These are phyloP conservation scores for Meteorus sp. DNA, from an alignment of 1,140 invertebrate genomes.

Conservation along the genomic window DNA sequence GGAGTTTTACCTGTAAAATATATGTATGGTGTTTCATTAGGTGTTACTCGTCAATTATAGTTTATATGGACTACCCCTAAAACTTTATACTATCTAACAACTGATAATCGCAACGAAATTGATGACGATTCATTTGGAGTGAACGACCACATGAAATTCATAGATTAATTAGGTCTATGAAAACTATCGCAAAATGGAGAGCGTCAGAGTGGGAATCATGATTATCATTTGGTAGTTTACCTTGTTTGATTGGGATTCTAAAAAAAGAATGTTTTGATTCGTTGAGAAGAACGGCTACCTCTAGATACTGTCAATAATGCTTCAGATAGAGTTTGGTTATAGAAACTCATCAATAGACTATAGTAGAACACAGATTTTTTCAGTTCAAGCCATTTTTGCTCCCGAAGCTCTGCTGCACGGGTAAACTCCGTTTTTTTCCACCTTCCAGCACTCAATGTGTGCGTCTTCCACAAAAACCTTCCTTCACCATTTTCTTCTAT, in stretches of 20 bases:
- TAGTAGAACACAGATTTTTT: too few relatives aligned
- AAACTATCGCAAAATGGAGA: slow-evolving; percentile 22
- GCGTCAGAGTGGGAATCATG: slow-evolving; percentile 31
- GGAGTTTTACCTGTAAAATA: slow-evolving; percentile 22
- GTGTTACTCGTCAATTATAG: slow-evolving; percentile 21
- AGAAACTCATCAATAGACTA: too few relatives aligned
- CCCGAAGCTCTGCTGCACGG: too few relatives aligned
- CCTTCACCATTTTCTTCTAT: too few relatives aligned
- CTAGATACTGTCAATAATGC: too few relatives aligned
- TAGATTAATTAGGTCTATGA: slow-evolving; percentile 10
- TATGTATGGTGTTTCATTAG: slow-evolving; percentile 22
- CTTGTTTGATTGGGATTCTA: slow-evolving; percentile 29
- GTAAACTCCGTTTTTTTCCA: too few relatives aligned
- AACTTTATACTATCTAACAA: neutral
- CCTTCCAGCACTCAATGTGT: too few relatives aligned
- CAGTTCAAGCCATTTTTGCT: too few relatives aligned
- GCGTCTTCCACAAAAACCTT: too few relatives aligned
- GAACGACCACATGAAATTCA: slow-evolving; percentile 24
- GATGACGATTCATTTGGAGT: slow-evolving; percentile 11
- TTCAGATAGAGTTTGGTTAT: too few relatives aligned
- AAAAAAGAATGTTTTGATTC: slow-evolving; percentile 24
- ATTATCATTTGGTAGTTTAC: slow-evolving; percentile 31
- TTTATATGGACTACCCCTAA: slow-evolving; percentile 6
- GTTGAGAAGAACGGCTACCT: too few relatives aligned
- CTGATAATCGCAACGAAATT: slow-evolving; percentile 9